Percentiles rank a stretch among this genome's conserved stretches.
phyloP scores from a whole-genome alignment of 2,113 vertebrate species.

The Origma solitaria region DNA sequence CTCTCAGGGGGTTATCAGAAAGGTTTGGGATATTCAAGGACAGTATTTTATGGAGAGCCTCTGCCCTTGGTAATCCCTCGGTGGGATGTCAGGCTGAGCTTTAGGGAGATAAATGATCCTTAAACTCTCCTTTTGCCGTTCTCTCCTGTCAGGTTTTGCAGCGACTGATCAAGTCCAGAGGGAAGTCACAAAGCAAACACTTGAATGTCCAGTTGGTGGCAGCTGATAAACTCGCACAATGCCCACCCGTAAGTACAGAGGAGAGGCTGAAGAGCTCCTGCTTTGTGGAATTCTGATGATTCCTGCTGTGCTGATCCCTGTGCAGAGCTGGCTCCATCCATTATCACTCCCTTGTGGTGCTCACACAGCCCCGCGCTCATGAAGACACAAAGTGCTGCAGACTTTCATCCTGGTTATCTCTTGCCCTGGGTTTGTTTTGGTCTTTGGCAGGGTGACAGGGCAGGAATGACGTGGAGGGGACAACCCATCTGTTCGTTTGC shows the following conservation, averaged over 20 bases:
- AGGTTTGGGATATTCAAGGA: not conserved
- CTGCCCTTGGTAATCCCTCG: not conserved
- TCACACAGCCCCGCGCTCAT: not conserved
- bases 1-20: not conserved
- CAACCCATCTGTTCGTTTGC: not conserved
- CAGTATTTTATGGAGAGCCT: not conserved
- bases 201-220: constrained; percentile 97
- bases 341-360: not conserved
- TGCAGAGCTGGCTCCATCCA: not conserved
- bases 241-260: constrained; percentile 87
- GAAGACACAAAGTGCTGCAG: not conserved
- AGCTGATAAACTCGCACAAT: constrained; percentile 95
- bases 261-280: not conserved
- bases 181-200: constrained; percentile 98
- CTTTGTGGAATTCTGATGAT: not conserved
- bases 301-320: not conserved
- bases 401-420: not conserved
- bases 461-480: not conserved
- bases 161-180: constrained; percentile 95
- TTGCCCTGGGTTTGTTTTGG: not conserved
- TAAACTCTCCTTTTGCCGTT: not conserved
- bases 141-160: constrained; percentile 85
- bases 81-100: not conserved
- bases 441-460: not conserved
- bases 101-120: not conserved